These are phyloP conservation scores for Falco berigora DNA, from an alignment of 2,797 vertebrate genomes.

Conservation along the genomic window DNA sequence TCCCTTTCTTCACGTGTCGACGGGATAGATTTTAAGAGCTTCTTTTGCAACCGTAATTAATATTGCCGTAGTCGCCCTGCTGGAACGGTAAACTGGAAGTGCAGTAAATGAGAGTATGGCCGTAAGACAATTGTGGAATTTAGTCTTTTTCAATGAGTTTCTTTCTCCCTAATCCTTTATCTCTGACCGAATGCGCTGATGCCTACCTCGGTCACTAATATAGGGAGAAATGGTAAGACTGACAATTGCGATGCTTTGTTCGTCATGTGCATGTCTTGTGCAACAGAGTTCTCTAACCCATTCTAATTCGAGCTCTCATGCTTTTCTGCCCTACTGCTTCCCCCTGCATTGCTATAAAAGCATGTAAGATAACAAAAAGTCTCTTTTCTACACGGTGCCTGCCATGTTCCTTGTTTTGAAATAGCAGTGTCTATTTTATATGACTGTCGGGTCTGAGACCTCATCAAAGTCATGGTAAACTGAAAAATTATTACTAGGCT, in stretches of 20 bases:
- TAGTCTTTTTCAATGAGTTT: slow-evolving; percentile 79
- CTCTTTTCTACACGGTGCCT: slow-evolving; percentile 70
- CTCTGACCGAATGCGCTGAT: slow-evolving; percentile 79
- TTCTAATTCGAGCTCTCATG: slow-evolving; percentile 71
- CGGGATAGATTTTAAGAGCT: slow-evolving; percentile 15
- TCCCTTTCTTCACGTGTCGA: slow-evolving; percentile 5
- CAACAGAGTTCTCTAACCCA: slow-evolving; percentile 71
- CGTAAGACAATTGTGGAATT: slow-evolving; percentile 66
- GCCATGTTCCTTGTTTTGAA: slow-evolving; percentile 70
- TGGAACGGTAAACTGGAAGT: slow-evolving; percentile 63
- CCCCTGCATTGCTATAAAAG: slow-evolving; percentile 77
- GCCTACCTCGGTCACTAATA: slow-evolving; percentile 79
- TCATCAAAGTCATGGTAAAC: slow-evolving; percentile 76
- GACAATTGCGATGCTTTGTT: slow-evolving; percentile 72
- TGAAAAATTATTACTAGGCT: slow-evolving; percentile 59
- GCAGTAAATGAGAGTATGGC: slow-evolving; percentile 75
- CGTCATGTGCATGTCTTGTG: slow-evolving; percentile 76
- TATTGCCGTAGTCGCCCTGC: slow-evolving; percentile 9
- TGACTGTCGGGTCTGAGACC: slow-evolving; percentile 70
- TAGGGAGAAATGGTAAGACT: slow-evolving; percentile 84
- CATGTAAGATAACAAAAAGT: slow-evolving; percentile 74
- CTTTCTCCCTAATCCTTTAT: slow-evolving; percentile 77
- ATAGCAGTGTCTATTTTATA: slow-evolving; percentile 67
- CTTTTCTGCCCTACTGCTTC: slow-evolving; percentile 75
- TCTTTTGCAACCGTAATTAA: slow-evolving; percentile 11